phyloP scores from a whole-genome alignment of 2,113 vertebrate species.

The Ceyx melanurus region DNA sequence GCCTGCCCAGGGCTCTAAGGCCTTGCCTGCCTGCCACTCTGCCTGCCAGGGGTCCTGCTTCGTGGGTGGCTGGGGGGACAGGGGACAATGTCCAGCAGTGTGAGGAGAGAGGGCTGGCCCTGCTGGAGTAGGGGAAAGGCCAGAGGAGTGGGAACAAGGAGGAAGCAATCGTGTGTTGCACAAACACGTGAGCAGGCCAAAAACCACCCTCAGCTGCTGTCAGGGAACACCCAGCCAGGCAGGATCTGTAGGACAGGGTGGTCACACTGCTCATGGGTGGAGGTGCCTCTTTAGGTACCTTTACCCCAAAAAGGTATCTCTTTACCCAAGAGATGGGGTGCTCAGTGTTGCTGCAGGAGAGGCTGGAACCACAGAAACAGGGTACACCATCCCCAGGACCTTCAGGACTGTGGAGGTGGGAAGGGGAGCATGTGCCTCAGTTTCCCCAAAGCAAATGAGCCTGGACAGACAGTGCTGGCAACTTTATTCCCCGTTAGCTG shows the following conservation, averaged over 20 bases:
- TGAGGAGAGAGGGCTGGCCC: background rate
- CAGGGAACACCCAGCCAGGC: background rate
- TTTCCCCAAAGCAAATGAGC: background rate
- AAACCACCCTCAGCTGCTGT: background rate
- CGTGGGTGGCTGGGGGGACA: accelerated
- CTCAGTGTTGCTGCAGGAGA: background rate
- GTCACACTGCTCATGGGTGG: accelerated
- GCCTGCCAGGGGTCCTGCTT: background rate
- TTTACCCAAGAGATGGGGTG: background rate
- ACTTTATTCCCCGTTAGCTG: background rate
- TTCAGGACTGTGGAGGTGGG: background rate
- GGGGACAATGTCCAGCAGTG: background rate
- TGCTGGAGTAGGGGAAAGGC: background rate
- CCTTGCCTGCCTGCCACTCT: accelerated
- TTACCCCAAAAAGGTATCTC: background rate
- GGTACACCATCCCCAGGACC: background rate
- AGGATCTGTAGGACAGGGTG: background rate
- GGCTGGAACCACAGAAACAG: background rate
- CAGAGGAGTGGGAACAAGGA: background rate
- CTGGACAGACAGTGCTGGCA: background rate
- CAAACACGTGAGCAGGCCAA: background rate
- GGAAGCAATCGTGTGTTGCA: constrained; percentile 6
- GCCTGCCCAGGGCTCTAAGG: background rate
- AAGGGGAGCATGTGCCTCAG: background rate
- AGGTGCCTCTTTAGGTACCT: background rate